Percentiles rank a stretch among this genome's conserved stretches.
phyloP scores from a whole-genome alignment of 2,888 invertebrate species.

The Saturnia japonica region DNA sequence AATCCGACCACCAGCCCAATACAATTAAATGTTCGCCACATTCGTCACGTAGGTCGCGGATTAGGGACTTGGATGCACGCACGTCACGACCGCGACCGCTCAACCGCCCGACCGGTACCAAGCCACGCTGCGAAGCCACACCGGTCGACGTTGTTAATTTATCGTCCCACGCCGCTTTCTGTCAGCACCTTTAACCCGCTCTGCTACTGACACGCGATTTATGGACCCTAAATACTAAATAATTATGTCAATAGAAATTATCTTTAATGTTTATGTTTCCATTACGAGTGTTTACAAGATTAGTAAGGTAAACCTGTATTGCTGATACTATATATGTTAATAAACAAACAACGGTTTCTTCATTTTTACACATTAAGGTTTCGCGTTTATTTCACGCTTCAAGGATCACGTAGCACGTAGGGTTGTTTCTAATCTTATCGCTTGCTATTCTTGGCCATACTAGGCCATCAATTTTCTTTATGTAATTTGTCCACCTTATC shows the following conservation, averaged over 20 bases:
- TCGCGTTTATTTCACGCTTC: too few relatives aligned
- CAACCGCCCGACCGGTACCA: background rate
- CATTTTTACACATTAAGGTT: too few relatives aligned
- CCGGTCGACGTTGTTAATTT: slow-evolving; percentile 46
- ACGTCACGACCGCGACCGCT: slow-evolving; percentile 44
- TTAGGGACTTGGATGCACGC: slow-evolving; percentile 54
- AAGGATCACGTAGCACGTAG: too few relatives aligned
- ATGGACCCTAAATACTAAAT: slow-evolving; percentile 41
- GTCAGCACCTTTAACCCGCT: slow-evolving; percentile 67
- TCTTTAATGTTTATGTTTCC: slow-evolving; percentile 31
- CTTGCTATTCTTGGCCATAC: too few relatives aligned
- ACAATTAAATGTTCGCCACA: slow-evolving; percentile 47
- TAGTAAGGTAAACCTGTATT: background rate
- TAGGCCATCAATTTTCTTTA: too few relatives aligned
- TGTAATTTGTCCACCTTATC: too few relatives aligned
- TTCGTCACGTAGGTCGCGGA: slow-evolving; percentile 47
- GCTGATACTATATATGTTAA: too few relatives aligned
- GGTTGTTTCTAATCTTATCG: too few relatives aligned
- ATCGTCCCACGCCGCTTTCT: slow-evolving; percentile 52
- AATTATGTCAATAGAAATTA: slow-evolving; percentile 3
- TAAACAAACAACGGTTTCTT: too few relatives aligned
- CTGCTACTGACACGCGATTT: slow-evolving; percentile 66
- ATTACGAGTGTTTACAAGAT: background rate
- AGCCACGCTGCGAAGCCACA: background rate
- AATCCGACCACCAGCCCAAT: background rate